Conservation (phyloP, 2,797 vertebrate genomes). For the Acanthurus leucopareius region DNA sequence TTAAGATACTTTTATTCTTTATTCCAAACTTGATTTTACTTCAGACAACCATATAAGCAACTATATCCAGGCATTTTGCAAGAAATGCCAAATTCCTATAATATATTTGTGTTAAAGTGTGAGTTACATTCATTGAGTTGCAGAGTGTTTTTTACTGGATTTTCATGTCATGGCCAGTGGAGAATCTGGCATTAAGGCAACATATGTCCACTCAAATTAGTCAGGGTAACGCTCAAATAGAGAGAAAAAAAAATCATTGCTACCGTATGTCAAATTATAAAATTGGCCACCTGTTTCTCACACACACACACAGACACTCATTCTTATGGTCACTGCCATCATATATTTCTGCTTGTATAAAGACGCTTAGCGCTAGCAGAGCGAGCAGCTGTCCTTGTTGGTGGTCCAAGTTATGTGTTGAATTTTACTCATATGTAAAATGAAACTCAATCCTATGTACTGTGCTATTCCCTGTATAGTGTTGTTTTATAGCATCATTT, state of each 20-base stretch:
- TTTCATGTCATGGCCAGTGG: constrained; percentile 55
- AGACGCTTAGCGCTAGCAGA: constrained; percentile 8
- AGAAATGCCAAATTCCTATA: too few relatives aligned
- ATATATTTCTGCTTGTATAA: constrained; percentile 40
- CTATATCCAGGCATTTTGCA: too few relatives aligned
- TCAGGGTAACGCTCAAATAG: constrained; percentile 55
- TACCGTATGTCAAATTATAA: constrained; percentile 72
- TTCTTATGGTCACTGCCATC: constrained; percentile 25
- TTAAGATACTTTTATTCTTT: too few relatives aligned
- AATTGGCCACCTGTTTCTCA: constrained; percentile 75
- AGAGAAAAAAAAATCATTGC: constrained; percentile 60
- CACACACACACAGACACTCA: constrained; percentile 8
- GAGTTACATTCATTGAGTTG: constrained; percentile 44
- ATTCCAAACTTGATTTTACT: too few relatives aligned
- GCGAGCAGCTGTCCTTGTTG: constrained; percentile 71
- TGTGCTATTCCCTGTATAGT: constrained; percentile 20
- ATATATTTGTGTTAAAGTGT: constrained; percentile 17
- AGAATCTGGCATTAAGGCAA: constrained; percentile 67
- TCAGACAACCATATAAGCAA: background rate
- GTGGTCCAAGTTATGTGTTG: constrained; percentile 69
- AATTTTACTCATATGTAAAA: constrained; percentile 70
- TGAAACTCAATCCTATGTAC: constrained; percentile 60
- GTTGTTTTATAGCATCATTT: constrained; percentile 60
- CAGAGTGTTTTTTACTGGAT: constrained; percentile 54
- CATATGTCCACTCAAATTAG: constrained; percentile 69